Conservation (phyloP, 2,888 invertebrate species). For the Conus canariensis region DNA sequence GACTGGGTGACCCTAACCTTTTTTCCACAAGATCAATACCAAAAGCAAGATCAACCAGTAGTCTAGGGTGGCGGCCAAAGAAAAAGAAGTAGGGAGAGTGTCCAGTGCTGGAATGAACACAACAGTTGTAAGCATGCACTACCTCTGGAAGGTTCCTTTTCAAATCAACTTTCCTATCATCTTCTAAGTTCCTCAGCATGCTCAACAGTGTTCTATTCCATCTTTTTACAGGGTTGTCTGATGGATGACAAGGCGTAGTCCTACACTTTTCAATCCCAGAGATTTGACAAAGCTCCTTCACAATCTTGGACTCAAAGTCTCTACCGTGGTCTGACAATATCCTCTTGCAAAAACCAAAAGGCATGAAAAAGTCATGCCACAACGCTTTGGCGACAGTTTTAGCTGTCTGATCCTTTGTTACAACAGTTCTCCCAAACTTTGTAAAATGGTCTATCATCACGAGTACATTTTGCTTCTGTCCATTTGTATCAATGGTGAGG, state of each 20-base stretch:
- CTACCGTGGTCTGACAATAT: background rate
- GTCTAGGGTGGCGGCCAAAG: constrained; percentile 21
- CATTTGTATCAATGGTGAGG: background rate
- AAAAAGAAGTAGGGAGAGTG: background rate
- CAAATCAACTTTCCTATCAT: background rate
- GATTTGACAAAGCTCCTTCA: constrained; percentile 2
- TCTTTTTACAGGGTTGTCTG: background rate
- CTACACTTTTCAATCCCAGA: background rate
- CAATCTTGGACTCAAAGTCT: background rate
- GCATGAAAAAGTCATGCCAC: background rate
- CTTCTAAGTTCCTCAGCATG: constrained; percentile 13
- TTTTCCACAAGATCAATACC: background rate
- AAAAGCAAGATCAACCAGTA: constrained; percentile 20
- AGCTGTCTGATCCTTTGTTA: constrained; percentile 2
- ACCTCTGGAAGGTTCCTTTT: background rate
- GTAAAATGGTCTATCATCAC: constrained; percentile 23
- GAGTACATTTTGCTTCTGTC: background rate
- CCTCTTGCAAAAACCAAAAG: background rate
- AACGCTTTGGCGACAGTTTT: background rate
- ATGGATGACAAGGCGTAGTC: background rate
- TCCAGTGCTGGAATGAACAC: background rate
- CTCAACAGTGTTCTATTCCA: background rate
- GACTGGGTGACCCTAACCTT: background rate
- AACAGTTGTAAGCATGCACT: constrained; percentile 23
- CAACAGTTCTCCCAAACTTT: background rate